Percentiles rank a stretch among this genome's conserved stretches.
phyloP scores from a whole-genome alignment of 2,797 vertebrate genomes.

The Acrocephalus scirpaceus region DNA sequence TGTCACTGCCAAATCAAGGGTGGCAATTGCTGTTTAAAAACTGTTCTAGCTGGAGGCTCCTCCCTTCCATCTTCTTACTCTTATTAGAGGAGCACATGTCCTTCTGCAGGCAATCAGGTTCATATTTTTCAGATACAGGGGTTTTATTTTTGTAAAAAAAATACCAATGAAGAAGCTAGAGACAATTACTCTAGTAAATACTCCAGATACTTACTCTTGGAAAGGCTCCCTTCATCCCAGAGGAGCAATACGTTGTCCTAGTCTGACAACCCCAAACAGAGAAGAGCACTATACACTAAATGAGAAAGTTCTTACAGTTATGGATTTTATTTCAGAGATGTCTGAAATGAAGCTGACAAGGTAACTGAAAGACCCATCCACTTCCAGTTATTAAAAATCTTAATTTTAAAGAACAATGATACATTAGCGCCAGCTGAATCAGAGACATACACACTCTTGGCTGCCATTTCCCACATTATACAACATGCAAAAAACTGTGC shows the following conservation, averaged over 20 bases:
- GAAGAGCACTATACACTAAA: not conserved
- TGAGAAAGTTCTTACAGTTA: not conserved
- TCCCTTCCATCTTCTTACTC: not conserved
- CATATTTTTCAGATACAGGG: not conserved
- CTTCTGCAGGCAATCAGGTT: not conserved
- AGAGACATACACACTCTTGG: not conserved
- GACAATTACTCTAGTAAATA: not conserved
- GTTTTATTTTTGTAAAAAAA: not conserved
- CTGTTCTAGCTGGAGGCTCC: not conserved
- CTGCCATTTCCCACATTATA: not conserved
- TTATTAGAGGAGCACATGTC: not conserved
- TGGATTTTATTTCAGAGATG: not conserved
- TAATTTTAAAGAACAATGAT: not conserved
- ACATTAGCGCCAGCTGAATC: not conserved
- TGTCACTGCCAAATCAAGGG: not conserved
- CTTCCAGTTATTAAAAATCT: not conserved
- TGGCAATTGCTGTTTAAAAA: not conserved
- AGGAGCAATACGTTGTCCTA: not conserved
- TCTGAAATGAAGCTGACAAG: not conserved
- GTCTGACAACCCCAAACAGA: not conserved
- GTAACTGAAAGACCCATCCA: not conserved
- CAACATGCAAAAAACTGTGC: rapidly evolving
- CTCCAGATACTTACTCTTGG: not conserved
- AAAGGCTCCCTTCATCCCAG: not conserved
- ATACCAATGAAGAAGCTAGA: not conserved